Percentiles rank a stretch among this genome's conserved stretches.
These are phyloP conservation scores for Sakesphorus luctuosus DNA, from an alignment of 2,113 vertebrate species.

Conservation along the genomic window DNA sequence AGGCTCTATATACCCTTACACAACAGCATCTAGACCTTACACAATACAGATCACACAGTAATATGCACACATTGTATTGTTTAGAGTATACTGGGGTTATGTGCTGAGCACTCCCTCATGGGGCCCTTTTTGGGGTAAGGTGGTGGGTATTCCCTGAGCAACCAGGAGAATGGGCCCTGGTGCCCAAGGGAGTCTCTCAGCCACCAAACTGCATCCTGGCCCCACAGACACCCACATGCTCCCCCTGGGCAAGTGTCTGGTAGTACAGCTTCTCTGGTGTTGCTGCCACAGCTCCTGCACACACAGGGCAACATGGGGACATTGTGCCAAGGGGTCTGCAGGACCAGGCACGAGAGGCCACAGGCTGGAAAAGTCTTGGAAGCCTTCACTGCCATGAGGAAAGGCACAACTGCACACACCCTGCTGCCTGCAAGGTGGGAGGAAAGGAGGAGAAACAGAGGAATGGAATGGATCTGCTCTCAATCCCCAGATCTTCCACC, in stretches of 20 bases:
- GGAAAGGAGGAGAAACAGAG: neutral
- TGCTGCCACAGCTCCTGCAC: neutral
- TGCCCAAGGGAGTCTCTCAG: accelerated
- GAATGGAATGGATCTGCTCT: neutral
- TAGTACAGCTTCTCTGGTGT: neutral
- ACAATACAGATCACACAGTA: neutral
- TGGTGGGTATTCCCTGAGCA: accelerated
- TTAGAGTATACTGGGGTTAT: neutral
- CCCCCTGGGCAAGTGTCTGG: neutral
- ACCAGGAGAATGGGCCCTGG: too few relatives aligned
- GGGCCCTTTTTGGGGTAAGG: neutral
- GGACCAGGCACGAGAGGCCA: neutral
- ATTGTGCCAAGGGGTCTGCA: neutral
- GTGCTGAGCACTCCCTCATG: too few relatives aligned
- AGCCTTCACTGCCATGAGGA: neutral
- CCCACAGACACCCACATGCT: too few relatives aligned
- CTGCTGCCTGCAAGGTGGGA: neutral
- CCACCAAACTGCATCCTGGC: neutral
- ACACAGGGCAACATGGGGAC: neutral
- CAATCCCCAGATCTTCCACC: neutral
- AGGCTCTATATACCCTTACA: neutral
- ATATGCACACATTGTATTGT: neutral
- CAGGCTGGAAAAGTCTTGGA: neutral
- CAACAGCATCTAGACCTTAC: neutral
- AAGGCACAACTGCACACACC: accelerated